Evolutionary conservation across 2,113 vertebrate genomes (phyloP), one percentile per base, ranked within the genome.

Genomic region (Fregetta grallaria): DNA sequence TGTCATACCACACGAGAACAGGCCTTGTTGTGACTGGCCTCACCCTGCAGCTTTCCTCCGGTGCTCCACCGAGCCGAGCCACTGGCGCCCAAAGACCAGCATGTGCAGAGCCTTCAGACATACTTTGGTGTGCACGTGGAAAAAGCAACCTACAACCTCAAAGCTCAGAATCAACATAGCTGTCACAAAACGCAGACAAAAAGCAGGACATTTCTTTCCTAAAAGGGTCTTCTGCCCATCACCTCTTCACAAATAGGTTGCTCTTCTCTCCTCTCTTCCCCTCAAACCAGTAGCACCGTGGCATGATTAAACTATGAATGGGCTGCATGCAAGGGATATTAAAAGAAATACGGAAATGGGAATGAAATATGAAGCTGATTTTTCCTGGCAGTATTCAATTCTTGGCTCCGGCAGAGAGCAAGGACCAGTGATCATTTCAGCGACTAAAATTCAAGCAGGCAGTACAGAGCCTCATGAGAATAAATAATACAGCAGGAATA

Each of bases 241-340:
- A 34, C 26, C 27, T 73, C 2, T 36, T 79, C 45, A 58, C 22
- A 49, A 2, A 20, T 6, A 45, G 53, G 11, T 32, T 86, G 19
- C 70, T 85, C 47, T 47, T 88, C 4, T 1, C 18, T 75, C 15
- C 27, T 68, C 3, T 52, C 59, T 58, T 90, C 36, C 7, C 13
- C 22, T 59, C 49, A 56, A 45, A 32, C 40, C 58, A 0, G 0
- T 27, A 68, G 34, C 40, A 15, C 27, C 0, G 0, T 34, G 44
- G 13, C 1, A 1, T 72, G 52, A 62, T 79, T 65, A 76, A 85
- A 82, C 16, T 27, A 7, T 22, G 62, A 91, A 88, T 14, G 42
- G 10, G 6, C 29, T 49, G 49, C 19, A 38, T 53, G 30, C 55
- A 76, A 85, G 16, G 6, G 13, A 18, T 68, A 55, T 55, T 73